phyloP scores from a whole-genome alignment of 2,113 vertebrate genomes.

The Paraplagusia blochii region DNA sequence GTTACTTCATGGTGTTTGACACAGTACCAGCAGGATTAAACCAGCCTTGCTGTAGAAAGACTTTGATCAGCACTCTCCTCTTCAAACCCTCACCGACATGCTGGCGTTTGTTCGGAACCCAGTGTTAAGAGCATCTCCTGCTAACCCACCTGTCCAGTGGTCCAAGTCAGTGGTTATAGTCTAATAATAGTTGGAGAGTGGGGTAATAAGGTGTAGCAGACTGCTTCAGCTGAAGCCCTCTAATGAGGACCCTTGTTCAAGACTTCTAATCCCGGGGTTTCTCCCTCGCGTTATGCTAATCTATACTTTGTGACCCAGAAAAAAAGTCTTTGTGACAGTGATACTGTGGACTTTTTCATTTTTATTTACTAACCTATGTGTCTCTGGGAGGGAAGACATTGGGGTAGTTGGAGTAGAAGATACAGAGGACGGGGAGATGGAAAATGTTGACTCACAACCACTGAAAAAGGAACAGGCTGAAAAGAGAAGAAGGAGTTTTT shows the following conservation, averaged over 20 bases:
- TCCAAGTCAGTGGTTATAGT: slow-evolving; percentile 3
- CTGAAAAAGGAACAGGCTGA: too few species aligned
- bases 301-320: too few species aligned
- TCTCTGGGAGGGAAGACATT: too few species aligned
- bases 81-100: slow-evolving; percentile 44
- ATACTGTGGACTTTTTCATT: too few species aligned
- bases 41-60: slow-evolving; percentile 51
- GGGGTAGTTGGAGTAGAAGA: too few species aligned
- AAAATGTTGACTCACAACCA: too few species aligned
- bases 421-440: too few species aligned
- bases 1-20: slow-evolving; percentile 51
- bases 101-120: slow-evolving; percentile 28
- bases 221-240: slow-evolving; percentile 25
- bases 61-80: slow-evolving; percentile 73
- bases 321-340: too few species aligned
- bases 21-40: slow-evolving; percentile 71
- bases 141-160: slow-evolving; percentile 36
- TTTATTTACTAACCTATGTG: too few species aligned
- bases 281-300: too few species aligned
- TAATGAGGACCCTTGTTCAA: slow-evolving; percentile 31
- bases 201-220: slow-evolving; percentile 25
- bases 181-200: slow-evolving; percentile 19
- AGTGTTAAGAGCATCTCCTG: slow-evolving; percentile 25
- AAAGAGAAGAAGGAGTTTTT: too few species aligned
- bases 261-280: too few species aligned